Evolutionary conservation across 2,113 vertebrate genomes (phyloP), one percentile per base, ranked within the genome.

Genomic region (Serinus canaria): DNA sequence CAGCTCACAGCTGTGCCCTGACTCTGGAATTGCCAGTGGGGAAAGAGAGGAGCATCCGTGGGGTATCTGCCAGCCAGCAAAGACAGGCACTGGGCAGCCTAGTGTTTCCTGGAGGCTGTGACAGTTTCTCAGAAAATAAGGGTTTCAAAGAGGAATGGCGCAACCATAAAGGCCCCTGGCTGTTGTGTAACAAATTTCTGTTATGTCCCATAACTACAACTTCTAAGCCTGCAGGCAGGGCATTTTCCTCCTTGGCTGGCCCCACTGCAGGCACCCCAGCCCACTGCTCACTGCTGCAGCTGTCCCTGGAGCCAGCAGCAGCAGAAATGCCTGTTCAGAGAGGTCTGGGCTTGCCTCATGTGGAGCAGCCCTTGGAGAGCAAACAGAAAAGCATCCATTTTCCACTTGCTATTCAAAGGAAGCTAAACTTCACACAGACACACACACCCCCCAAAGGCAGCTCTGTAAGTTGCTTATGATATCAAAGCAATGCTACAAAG

Each of bases 191-290:
- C 43, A 13, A 9, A 11, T 23, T 33, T 28, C 55, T 59, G 60
- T 39, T 43, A 21, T 0, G 0, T 10, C 58, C 11, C 8, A 55
- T 5, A 21, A 18, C 30, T 8, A 6, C 0, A 0, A 7, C 31
- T 33, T 11, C 14, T 9, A 21, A 43, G n/a, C 5, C 60, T 11
- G 6, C 58, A 33, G 21, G 2, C 2, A 4, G n/a, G 28, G 9
- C 15, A 15, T 37, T 59, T 59, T 33, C 46, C 55, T 31, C 13
- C 41, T 5, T 6, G 30, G n/a, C 53, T 12, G 21, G 1, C 39
- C 76, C 35, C 4, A 4, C 21, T 5, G 1, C 56, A 15, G 35
- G 6, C 47, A 22, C 10, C 3, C 18, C 1, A 1, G 12, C 17
- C 6, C 50, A 2, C 66, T 5, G 31, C 35, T 33, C 35, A 31